Conservation (phyloP, 2,113 vertebrate species). For the Halcyon malimbica region DNA sequence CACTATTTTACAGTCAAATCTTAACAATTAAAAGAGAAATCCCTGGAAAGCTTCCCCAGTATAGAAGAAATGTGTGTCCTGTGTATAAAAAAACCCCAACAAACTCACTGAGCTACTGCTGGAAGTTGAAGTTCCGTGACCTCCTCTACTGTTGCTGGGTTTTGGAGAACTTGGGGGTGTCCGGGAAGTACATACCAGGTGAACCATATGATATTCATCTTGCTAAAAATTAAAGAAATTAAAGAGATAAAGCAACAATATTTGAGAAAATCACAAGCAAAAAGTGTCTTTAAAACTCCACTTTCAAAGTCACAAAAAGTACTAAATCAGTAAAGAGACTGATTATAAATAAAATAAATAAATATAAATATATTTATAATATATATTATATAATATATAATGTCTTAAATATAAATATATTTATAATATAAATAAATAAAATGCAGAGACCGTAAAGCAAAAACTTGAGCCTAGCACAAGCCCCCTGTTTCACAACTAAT, state of each 20-base stretch:
- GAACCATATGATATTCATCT: conserved; percentile 87
- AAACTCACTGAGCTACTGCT: conserved; percentile 80
- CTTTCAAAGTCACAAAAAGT: neutral
- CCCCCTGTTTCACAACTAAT: neutral
- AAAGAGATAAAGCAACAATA: conserved; percentile 43
- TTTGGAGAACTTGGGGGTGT: conserved; percentile 82
- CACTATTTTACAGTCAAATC: neutral
- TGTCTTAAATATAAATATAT: too few species aligned
- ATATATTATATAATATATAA: too few species aligned
- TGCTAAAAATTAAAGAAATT: conserved; percentile 77
- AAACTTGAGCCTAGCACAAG: neutral
- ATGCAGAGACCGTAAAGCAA: neutral
- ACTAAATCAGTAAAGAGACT: neutral
- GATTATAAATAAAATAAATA: too few species aligned
- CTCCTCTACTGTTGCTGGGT: conserved; percentile 69
- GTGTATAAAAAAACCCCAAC: neutral
- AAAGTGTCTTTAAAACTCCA: neutral
- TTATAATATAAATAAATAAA: too few species aligned
- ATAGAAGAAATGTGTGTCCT: neutral
- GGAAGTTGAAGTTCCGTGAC: conserved; percentile 51
- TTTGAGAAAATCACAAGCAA: neutral
- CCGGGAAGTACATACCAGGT: conserved; percentile 83
- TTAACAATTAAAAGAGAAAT: neutral
- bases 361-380: too few species aligned
- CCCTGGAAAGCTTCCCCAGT: neutral